Evolutionary conservation across 2,888 invertebrate species (phyloP), one percentile per base, ranked within the genome.

Genomic region (Deilephila porcellus): DNA sequence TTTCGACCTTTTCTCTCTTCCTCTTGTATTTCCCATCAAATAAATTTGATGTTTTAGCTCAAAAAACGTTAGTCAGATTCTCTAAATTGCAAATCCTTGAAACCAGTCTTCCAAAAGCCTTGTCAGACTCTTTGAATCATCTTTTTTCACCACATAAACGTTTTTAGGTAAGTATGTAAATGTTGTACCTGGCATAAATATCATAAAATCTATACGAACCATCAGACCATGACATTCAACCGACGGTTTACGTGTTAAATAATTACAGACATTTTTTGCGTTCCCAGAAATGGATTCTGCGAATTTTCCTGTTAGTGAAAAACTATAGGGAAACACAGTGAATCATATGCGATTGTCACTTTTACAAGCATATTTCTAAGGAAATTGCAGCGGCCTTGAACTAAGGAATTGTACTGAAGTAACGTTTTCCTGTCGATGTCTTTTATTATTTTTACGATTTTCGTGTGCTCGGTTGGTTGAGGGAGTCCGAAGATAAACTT

Each of bases 291-390:
- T 67, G 20, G 25, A 17, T 45, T 52, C 63, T 29, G 17, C 72
- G n/a, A 56, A 59, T 79, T 82, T 82, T 81, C 83, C 83, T 83
- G 75, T 70, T 79, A 73, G 80, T 79, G 79, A 81, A 84, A 81
- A 83, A 80, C 37, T 77, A 75, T 75, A 77, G 81, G 82, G 77
- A 74, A 79, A 74, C 75, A 80, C 78, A 25, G 25, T 67, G 45
- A 67, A 4, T 67, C 67, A 67, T 0, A 0, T 14, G 19, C 5
- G 17, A 56, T 52, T 52, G 67, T 52, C 45, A 52, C 45, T 67
- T 67, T 67, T 52, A 20, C 37, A 25, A 64, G 37, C 67, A 67
- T 6, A 4, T 25, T 67, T 64, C 45, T 34, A 45, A 52, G 52
- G 67, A 67, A 67, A n/a, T 67, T 45, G 52, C 14, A 20, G 2